Evolutionary conservation across 92 coral and sea anemone genomes (phyloP).

Genomic region (Heliopora coerulea): DNA sequence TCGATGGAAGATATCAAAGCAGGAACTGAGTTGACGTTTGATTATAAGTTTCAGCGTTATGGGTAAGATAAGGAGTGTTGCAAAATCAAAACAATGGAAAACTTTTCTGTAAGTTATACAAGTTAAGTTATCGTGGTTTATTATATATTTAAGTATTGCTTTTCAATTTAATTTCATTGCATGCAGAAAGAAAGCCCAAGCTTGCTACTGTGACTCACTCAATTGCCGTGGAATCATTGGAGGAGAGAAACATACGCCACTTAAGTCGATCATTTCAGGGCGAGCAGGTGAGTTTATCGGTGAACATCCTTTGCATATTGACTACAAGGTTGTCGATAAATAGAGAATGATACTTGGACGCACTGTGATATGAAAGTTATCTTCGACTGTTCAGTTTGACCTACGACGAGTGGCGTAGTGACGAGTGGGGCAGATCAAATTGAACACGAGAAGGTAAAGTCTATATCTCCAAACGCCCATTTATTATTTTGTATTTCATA

Average conservation of each 20-base stretch:
- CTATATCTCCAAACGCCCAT: too few relatives aligned
- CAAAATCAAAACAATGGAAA: too few relatives aligned
- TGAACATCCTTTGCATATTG: too few relatives aligned
- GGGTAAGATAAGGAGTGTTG: constrained; percentile 78
- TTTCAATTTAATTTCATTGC: not conserved
- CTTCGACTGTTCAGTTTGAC: too few relatives aligned
- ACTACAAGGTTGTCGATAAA: not conserved
- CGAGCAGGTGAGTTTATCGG: constrained; percentile 21
- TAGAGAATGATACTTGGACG: too few relatives aligned
- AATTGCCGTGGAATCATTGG: constrained; percentile 97
- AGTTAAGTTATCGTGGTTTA: too few relatives aligned
- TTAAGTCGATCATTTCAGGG: constrained; percentile 59
- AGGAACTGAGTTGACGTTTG: constrained; percentile 91
- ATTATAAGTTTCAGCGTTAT: constrained; percentile 92
- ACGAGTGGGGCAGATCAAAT: too few relatives aligned
- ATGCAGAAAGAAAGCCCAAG: constrained; percentile 84
- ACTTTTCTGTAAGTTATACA: too few relatives aligned
- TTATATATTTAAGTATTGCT: not conserved
- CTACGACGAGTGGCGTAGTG: too few relatives aligned
- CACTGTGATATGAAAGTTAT: too few relatives aligned
- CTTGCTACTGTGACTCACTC: constrained; percentile 76
- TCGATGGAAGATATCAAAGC: constrained; percentile 65
- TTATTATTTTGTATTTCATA: too few relatives aligned
- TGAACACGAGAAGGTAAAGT: too few relatives aligned
- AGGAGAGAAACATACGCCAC: constrained; percentile 95